Percentiles rank a stretch among this genome's conserved stretches.
These are phyloP conservation scores for Shinisaurus crocodilurus DNA, from an alignment of 2,113 vertebrate species.

Conservation along the genomic window DNA sequence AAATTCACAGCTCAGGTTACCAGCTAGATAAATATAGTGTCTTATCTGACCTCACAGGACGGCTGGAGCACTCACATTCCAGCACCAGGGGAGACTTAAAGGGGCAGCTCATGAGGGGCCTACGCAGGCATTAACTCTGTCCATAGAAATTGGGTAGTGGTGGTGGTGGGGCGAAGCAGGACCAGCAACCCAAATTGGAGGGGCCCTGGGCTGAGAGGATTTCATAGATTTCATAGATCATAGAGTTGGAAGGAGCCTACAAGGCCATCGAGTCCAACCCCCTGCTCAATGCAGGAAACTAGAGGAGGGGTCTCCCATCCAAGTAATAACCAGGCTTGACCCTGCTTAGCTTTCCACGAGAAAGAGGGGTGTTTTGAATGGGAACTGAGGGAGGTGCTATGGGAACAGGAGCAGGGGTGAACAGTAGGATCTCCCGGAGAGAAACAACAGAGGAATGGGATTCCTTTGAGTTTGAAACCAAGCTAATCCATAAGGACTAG, in stretches of 20 bases:
- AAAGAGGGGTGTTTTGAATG: neutral
- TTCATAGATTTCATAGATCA: too few species aligned
- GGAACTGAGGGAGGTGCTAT: neutral
- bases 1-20: constrained; percentile 77
- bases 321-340: too few species aligned
- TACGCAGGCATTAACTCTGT: neutral
- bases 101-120: constrained; percentile 61
- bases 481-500: neutral
- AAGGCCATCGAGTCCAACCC: too few species aligned
- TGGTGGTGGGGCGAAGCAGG: too few species aligned
- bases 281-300: too few species aligned
- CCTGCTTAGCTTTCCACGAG: too few species aligned
- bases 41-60: constrained; percentile 82
- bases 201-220: neutral
- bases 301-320: too few species aligned
- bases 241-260: too few species aligned
- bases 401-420: neutral
- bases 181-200: neutral
- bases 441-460: neutral
- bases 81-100: constrained; percentile 73
- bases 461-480: neutral
- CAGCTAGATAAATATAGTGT: constrained; percentile 81
- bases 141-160: neutral
- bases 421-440: neutral
- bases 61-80: constrained; percentile 73